Conservation (phyloP, 2,888 invertebrate species). For the Nudaria mundana region DNA sequence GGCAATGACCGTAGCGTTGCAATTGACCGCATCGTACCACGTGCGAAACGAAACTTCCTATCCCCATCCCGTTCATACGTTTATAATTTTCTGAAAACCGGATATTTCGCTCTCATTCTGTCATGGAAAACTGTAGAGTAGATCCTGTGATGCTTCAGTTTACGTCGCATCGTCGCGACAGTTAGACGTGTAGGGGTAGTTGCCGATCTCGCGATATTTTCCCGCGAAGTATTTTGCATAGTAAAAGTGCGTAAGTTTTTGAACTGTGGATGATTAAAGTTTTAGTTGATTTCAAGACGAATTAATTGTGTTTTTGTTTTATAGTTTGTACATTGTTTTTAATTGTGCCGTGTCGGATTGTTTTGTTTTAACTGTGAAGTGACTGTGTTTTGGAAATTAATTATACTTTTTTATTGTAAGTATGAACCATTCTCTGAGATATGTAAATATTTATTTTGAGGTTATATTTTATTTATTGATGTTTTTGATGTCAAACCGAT, state of each 20-base stretch:
- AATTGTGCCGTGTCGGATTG: conserved; percentile 21
- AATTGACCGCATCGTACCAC: conserved; percentile 75
- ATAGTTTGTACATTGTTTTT: conserved; percentile 11
- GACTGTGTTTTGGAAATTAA: conserved; percentile 14
- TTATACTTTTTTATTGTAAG: conserved; percentile 21
- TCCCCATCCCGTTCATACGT: conserved; percentile 44
- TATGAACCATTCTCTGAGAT: conserved; percentile 5
- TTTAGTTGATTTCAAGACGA: conserved; percentile 7
- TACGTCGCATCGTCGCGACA: conserved; percentile 58
- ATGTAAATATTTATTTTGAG: too few species aligned
- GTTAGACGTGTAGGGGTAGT: conserved; percentile 36
- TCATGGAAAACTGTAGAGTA: conserved; percentile 66
- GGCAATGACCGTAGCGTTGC: conserved; percentile 77
- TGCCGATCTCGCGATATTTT: conserved; percentile 33
- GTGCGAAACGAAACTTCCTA: conserved; percentile 57
- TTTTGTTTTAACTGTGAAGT: conserved; percentile 30
- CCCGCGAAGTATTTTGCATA: conserved; percentile 36
- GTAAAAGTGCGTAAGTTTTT: conserved; percentile 43
- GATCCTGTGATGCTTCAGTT: conserved; percentile 63
- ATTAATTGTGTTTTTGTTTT: conserved; percentile 13
- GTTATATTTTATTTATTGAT: too few species aligned
- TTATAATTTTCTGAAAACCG: conserved; percentile 36
- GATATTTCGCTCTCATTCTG: conserved; percentile 43
- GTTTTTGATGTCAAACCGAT: too few species aligned
- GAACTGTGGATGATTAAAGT: conserved; percentile 30